Percentiles rank a stretch among this genome's conserved stretches.
Conservation (phyloP, 2,797 vertebrate genomes). For the Eulemur albifrons region DNA sequence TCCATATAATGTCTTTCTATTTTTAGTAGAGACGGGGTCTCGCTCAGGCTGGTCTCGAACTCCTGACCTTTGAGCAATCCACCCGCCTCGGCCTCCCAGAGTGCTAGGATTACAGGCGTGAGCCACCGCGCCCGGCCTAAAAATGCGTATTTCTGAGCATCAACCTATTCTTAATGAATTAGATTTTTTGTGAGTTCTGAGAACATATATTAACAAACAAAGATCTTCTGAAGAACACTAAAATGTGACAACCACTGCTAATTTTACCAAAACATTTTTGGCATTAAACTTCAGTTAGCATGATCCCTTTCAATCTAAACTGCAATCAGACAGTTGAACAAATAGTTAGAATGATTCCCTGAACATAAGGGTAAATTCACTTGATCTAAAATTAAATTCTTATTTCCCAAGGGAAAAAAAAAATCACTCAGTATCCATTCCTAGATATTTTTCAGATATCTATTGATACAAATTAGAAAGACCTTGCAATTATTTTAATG, state of each 20-base stretch:
- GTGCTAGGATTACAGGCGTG: too few relatives aligned
- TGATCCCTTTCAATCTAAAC: not conserved
- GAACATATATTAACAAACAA: not conserved
- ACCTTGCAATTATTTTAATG: not conserved
- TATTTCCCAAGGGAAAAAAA: not conserved
- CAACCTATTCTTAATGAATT: not conserved
- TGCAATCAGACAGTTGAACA: not conserved
- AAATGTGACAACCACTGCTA: not conserved
- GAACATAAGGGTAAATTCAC: not conserved
- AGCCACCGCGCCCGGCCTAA: too few relatives aligned
- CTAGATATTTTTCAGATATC: not conserved
- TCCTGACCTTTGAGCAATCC: too few relatives aligned
- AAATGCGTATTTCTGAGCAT: not conserved
- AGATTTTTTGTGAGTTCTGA: not conserved
- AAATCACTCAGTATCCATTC: not conserved
- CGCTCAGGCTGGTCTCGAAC: too few relatives aligned
- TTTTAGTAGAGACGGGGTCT: too few relatives aligned
- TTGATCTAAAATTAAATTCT: conserved; percentile 20
- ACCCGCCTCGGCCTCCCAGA: too few relatives aligned
- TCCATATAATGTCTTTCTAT: too few relatives aligned
- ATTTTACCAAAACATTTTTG: not conserved
- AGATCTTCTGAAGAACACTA: not conserved
- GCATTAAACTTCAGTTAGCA: not conserved
- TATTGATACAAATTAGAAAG: not conserved
- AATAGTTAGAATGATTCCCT: not conserved